Evolutionary conservation across 2,888 invertebrate genomes (phyloP).

Genomic region (Orthosia cruda): DNA sequence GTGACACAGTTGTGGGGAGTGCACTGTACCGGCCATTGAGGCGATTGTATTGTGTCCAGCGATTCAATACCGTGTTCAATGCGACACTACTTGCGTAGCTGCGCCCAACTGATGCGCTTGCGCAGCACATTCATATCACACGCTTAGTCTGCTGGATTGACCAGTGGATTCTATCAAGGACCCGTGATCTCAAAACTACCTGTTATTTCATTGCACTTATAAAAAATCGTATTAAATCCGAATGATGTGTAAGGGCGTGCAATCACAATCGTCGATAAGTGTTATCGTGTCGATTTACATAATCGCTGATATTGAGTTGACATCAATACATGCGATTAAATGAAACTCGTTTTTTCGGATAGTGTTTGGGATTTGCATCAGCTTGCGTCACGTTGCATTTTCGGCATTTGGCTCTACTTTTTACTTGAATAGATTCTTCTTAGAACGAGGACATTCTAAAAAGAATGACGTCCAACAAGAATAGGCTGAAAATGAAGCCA

Average conservation of each 20-base stretch:
- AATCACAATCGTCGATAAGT: slow-evolving; percentile 8
- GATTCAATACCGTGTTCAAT: slow-evolving; percentile 19
- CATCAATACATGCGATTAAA: slow-evolving; percentile 10
- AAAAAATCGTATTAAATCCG: background rate
- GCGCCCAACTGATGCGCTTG: background rate
- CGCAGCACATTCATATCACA: background rate
- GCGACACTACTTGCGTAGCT: slow-evolving; percentile 1
- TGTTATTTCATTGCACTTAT: background rate
- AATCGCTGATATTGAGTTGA: slow-evolving; percentile 31
- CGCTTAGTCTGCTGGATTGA: background rate
- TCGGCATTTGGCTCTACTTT: background rate
- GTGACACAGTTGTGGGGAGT: background rate
- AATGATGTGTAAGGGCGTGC: slow-evolving; percentile 3
- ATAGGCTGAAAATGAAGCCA: background rate
- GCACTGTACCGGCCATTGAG: slow-evolving; percentile 30
- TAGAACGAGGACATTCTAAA: background rate
- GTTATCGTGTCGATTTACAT: slow-evolving; percentile 34
- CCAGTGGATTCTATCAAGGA: background rate
- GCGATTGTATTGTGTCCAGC: slow-evolving; percentile 43
- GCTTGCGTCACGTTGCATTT: background rate
- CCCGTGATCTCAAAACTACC: background rate
- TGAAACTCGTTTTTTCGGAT: slow-evolving; percentile 2
- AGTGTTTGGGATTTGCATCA: background rate
- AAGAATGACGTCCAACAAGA: background rate
- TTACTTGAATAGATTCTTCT: background rate